Base-by-base conservation (phyloP, 2,113 vertebrate genomes). In the Ahaetulla prasina region DNA sequence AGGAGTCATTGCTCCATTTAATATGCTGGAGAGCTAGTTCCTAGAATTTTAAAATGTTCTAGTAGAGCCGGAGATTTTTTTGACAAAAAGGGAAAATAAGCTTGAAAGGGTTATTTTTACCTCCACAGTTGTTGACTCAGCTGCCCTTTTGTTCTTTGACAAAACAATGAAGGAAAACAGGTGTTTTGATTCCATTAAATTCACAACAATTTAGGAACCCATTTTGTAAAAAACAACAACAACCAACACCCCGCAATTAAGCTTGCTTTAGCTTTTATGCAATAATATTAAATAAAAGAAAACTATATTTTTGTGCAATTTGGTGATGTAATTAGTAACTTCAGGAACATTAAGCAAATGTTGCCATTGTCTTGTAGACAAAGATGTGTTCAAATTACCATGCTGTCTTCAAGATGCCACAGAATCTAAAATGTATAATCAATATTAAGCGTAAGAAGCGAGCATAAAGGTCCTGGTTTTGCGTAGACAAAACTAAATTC, bases 11-110 rank as follows among this genome's bases (percentile, higher is more conserved):
- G 16, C 27, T 27, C 10, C 68, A 60, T 85, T 85, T 92, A 60
- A 47, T 92, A 92, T 86, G 47, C 80, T 8, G 23, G 80, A 55
- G 50, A 92, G 88, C 8, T 16, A 9, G n/a, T 39, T 63, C 85
- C 54, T 63, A 86, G 88, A 86, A 86, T 92, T 63, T 90, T 63
- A 92, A 92, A 90, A 90, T n/a, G 88, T 90, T 90, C 88, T 14
- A 30, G 45, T 53, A 30, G 43, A 92, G 63, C 80, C 43, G 60
- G 57, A 63, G 74, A 52, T 90, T 89, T 85, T 85, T 86, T 54
- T 63, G 55, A 30, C n/a, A 90, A 90, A 86, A 84, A 50, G 53
- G 50, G n/a, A 63, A 57, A 86, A 60, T 49, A 92, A 86, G 92
- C 88, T 86, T 47, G 25, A 86, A 90, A 35, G 54, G 16, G 23